Base-by-base conservation (phyloP, 1,140 invertebrate genomes). In the Bombus fervidus region DNA sequence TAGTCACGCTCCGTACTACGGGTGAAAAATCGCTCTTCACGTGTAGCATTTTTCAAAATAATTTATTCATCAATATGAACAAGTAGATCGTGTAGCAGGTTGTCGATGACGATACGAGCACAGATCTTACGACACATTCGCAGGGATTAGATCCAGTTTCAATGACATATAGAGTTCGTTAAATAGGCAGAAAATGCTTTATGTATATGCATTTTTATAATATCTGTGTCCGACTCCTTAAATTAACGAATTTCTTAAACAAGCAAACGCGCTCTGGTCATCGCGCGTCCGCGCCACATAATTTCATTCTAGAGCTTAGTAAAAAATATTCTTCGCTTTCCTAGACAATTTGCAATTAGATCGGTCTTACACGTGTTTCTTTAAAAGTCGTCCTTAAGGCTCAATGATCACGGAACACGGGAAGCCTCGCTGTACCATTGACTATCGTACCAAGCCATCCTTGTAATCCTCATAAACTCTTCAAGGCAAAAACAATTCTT, bases 41-140 rank as follows among this genome's bases (percentile, higher is more conserved):
- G 43, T 86, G 75, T 79, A 76, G 34, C 78, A 81, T 83, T 89
- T 89, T 87, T 83, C 87, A 87, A 92, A 92, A 92, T 91, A 91
- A 92, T 92, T 92, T 92, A 92, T 92, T 91, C 86, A 87, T 84
- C 86, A 88, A 88, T 89, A 90, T 87, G 87, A 92, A 89, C 88
- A 92, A 88, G 78, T 90, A 87, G 78, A 83, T 91, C 84, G 64
- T 91, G 87, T 85, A 89, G 86, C 89, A 81, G 80, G 31, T 68
- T 73, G 39, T 77, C 57, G 74, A 86, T 76, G 81, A 85, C 77
- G 31, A 73, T 66, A 41, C 15, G 69, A 81, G 68, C 77, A 57
- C 64, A 81, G 39, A 28, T 47, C 41, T 68, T 9, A 28, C 34
- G 47, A 78, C 28, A 71, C 10, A 41, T 31, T 62, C n/a, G 37